Percentiles rank a stretch among this genome's conserved stretches.
Evolutionary conservation across 2,113 vertebrate genomes (phyloP).

Genomic region (Calyptomena viridis): DNA sequence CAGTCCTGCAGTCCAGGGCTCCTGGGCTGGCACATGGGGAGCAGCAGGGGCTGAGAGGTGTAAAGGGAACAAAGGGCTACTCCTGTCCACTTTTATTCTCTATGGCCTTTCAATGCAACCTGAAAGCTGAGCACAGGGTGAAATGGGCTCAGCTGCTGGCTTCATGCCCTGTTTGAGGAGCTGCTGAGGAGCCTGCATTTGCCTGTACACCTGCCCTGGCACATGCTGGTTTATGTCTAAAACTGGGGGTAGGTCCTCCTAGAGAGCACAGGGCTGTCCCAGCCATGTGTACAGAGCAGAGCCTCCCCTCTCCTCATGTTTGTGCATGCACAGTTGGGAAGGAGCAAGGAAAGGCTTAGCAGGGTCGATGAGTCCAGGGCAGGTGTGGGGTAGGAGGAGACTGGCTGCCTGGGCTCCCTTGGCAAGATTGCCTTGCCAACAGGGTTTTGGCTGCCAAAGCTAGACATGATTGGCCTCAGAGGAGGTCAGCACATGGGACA

Average conservation of each 20-base stretch:
- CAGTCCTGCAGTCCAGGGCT: not conserved
- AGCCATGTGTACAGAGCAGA: rapidly evolving
- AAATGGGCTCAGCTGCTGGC: not conserved
- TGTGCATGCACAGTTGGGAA: not conserved
- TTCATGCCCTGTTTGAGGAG: not conserved
- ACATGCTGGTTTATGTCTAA: not conserved
- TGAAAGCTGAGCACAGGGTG: not conserved
- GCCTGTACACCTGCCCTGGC: not conserved
- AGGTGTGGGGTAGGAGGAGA: not conserved
- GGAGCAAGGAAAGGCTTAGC: not conserved
- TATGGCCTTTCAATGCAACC: not conserved
- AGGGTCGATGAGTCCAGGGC: rapidly evolving
- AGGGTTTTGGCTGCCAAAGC: not conserved
- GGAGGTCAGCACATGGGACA: not conserved
- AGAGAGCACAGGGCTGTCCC: not conserved
- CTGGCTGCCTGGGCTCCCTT: not conserved
- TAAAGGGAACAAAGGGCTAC: not conserved
- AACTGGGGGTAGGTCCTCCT: not conserved
- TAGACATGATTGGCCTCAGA: not conserved
- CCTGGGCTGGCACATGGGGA: not conserved
- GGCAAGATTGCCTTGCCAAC: not conserved
- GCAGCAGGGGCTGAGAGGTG: not conserved
- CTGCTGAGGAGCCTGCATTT: not conserved
- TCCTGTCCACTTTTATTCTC: not conserved
- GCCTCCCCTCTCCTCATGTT: not conserved